phyloP scores from a whole-genome alignment of 2,113 vertebrate genomes.

The Ammodytes marinus region DNA sequence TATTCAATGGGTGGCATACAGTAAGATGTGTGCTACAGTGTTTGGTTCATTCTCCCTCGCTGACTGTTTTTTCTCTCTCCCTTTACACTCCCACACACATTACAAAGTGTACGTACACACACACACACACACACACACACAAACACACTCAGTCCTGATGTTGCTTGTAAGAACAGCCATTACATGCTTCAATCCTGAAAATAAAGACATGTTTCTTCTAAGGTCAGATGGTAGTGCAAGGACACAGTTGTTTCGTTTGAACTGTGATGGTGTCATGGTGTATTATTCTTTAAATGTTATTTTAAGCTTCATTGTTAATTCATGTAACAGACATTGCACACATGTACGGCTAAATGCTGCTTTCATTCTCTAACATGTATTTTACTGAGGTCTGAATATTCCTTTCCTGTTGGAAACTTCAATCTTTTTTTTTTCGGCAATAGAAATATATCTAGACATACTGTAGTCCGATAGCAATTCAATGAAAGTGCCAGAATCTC shows the following conservation, averaged over 20 bases:
- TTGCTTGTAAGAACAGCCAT: conserved; percentile 45
- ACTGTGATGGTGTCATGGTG: conserved; percentile 15
- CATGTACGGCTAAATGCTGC: conserved; percentile 5
- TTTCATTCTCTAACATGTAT: conserved; percentile 9
- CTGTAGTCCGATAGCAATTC: conserved; percentile 42
- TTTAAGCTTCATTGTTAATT: conserved; percentile 58
- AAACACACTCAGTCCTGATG: conserved; percentile 27
- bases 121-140: conserved; percentile 5
- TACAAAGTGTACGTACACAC: conserved; percentile 16
- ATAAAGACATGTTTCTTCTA: conserved; percentile 57
- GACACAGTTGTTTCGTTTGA: conserved; percentile 51
- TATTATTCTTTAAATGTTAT: conserved; percentile 64
- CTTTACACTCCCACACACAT: conserved; percentile 67
- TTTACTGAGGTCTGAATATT: conserved; percentile 15
- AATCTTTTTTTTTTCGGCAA: conserved; percentile 34
- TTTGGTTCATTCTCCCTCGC: conserved; percentile 41
- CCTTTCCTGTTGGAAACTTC: conserved; percentile 18
- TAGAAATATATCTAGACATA: conserved; percentile 33
- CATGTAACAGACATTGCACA: conserved; percentile 31
- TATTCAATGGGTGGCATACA: conserved; percentile 3
- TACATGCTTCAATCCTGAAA: conserved; percentile 63
- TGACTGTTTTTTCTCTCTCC: conserved; percentile 62
- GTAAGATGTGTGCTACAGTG: conserved; percentile 27
- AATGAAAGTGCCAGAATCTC: conserved; percentile 34
- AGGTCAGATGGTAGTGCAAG: conserved; percentile 24